Base-by-base conservation (phyloP, 2,113 vertebrate genomes). In the Dermatemys mawii region DNA sequence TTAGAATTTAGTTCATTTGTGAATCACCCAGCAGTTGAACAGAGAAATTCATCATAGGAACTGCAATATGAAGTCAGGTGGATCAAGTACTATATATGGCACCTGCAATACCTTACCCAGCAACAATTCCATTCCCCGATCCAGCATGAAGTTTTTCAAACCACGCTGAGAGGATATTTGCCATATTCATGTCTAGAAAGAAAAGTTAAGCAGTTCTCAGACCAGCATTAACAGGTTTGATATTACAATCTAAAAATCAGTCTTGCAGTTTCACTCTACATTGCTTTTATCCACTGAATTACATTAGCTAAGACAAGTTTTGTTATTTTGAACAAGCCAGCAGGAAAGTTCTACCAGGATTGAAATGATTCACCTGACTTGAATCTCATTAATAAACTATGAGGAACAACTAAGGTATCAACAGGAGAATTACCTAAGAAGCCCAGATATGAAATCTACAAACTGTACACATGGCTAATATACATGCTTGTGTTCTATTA, bases 21-120 rank as follows among this genome's bases (percentile, higher is more conserved):
- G 89, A 96, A 96, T 98, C 98, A 98, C 92, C 93, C 97, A 98
- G 98, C 98, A 98, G 98, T 97, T 98, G 98, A 98, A 98, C 98
- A 97, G 67, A 93, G 95, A 90, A 85, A 97, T 95, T 98, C 97
- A 98, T 98, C 98, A 98, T 90, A 1, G 51, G 95, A 98, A 97
- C 97, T 93, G 92, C 91, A 93, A 94, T 11, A 21, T 75, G 1
- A 41, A 93, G 92, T 83, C 93, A 96, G 81, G 32, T 14, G 50
- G 60, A 60, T 11, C 16, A n/a, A 57, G 60, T 76, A 54, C n/a
- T 35, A 11, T 0, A 11, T 4, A 22, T 5, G 3, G 5, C 22
- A 48, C 41, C 70, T 92, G 0, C 84, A 88, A 7, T 7, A 41
- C 76, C 78, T 91, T 86, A 92, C 57, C 55, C 85, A 79, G 41